Conservation (phyloP, 2,113 vertebrate species). For the Corvus hawaiiensis region DNA sequence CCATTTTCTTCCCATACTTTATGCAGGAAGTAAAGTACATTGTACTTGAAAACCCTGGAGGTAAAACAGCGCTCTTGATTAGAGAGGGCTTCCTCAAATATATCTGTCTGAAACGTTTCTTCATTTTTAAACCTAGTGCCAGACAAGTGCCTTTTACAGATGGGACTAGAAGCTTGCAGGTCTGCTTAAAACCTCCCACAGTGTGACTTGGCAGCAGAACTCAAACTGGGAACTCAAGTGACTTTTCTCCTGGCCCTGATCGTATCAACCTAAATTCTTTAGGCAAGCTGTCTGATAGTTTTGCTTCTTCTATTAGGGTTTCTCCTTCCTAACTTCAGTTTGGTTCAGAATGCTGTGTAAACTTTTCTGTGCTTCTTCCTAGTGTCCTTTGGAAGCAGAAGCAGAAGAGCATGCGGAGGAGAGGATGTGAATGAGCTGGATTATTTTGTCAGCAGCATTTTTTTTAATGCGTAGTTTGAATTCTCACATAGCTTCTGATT, state of each 20-base stretch:
- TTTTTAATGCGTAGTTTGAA: not conserved
- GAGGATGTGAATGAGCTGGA: conserved; percentile 15
- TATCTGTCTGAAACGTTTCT: not conserved
- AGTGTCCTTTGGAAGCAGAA: not conserved
- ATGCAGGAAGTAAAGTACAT: not conserved
- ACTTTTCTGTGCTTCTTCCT: not conserved
- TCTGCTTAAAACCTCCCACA: not conserved
- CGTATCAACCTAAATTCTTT: not conserved
- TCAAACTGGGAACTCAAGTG: not conserved
- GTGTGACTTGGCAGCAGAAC: not conserved
- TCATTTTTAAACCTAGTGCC: not conserved
- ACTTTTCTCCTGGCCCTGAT: not conserved
- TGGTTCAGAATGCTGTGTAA: not conserved
- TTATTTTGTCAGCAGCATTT: conserved; percentile 2
- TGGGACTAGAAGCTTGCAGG: not conserved
- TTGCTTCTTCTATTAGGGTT: not conserved
- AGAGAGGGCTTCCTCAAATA: not conserved
- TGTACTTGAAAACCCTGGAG: not conserved
- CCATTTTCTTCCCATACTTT: not conserved
- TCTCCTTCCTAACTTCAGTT: not conserved
- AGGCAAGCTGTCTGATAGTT: not conserved
- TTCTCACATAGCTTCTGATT: conserved; percentile 11
- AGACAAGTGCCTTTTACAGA: not conserved
- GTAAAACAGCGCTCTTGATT: not conserved
- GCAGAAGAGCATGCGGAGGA: not conserved